Evolutionary conservation across 2,113 vertebrate species (phyloP).

Genomic region (Chrysochloris asiatica): DNA sequence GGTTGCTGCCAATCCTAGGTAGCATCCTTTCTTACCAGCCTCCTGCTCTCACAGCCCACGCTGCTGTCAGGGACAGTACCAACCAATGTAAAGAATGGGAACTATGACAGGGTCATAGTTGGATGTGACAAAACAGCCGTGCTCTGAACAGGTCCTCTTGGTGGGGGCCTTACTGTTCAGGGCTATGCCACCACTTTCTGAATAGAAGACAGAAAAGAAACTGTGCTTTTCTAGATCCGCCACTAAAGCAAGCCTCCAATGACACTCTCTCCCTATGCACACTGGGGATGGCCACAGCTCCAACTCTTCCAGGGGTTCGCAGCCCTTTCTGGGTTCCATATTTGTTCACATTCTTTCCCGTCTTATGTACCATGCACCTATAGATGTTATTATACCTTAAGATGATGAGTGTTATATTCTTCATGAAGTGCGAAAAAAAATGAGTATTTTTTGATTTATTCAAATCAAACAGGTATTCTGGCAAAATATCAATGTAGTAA

Average conservation of each 20-base stretch:
- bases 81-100: neutral
- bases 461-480: constrained; percentile 35
- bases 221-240: neutral
- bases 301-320: neutral
- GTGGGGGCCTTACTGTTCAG: neutral
- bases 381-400: no score
- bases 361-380: neutral
- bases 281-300: neutral
- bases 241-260: neutral
- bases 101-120: neutral
- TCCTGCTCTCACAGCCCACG: neutral
- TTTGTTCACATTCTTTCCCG: neutral
- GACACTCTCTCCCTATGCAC: neutral
- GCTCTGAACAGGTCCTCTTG: neutral
- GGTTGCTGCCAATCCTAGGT: neutral
- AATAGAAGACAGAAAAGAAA: neutral
- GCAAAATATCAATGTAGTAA: constrained; percentile 23
- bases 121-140: neutral
- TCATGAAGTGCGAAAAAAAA: neutral
- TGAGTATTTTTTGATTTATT: neutral
- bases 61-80: neutral
- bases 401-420: constrained; percentile 3
- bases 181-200: neutral
- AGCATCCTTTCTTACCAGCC: neutral
- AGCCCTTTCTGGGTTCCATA: neutral